These are phyloP conservation scores for Silurus glanis DNA, from an alignment of 2,113 vertebrate genomes.

Conservation along the genomic window DNA sequence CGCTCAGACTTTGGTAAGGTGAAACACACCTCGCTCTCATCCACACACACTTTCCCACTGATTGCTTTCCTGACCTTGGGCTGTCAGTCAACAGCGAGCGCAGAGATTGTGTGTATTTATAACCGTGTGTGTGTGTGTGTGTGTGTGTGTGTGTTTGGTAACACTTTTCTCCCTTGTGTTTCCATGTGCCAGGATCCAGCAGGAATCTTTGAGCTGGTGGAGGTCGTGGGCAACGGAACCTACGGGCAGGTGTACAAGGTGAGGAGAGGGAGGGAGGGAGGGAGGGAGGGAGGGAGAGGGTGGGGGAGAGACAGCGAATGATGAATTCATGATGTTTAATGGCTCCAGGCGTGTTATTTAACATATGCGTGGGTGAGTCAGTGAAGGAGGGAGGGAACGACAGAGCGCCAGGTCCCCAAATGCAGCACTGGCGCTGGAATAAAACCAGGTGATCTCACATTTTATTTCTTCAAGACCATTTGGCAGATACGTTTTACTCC, in stretches of 20 bases:
- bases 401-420: neutral
- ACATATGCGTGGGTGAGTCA: slow-evolving; percentile 1
- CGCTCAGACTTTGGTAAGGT: slow-evolving; percentile 4
- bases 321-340: neutral
- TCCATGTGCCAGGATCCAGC: slow-evolving; percentile 79
- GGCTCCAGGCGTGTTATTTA: neutral
- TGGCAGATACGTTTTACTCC: no score
- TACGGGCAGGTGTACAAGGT: slow-evolving; percentile 88
- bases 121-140: neutral
- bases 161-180: neutral
- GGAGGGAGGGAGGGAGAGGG: neutral
- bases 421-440: neutral
- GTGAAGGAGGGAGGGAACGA: neutral
- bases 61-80: slow-evolving; percentile 16
- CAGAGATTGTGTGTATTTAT: slow-evolving; percentile 18
- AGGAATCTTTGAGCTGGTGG: slow-evolving; percentile 89
- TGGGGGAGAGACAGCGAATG: neutral
- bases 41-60: neutral
- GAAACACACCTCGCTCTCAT: neutral
- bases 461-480: no score
- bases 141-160: neutral
- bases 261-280: slow-evolving; percentile 60
- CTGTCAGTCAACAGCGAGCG: neutral
- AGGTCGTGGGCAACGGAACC: slow-evolving; percentile 81
- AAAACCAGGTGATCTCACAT: neutral